Evolutionary conservation across 2,113 vertebrate species (phyloP).

Genomic region (Lamprotornis superbus): DNA sequence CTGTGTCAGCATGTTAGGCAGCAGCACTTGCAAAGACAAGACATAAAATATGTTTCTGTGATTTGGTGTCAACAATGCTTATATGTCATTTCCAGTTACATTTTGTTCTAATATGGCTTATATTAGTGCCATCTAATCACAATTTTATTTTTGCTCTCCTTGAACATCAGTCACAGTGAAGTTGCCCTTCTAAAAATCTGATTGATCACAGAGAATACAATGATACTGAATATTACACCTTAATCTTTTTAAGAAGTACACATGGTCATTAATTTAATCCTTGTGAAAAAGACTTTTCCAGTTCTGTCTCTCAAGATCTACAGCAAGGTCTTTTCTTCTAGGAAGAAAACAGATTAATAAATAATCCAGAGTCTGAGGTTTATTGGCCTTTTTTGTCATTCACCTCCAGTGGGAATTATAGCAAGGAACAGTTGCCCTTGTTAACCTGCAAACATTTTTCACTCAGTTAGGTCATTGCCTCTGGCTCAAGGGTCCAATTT

Average conservation of each 20-base stretch:
- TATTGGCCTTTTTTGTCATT: conserved; percentile 81
- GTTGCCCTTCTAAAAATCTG: neutral
- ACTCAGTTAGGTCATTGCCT: conserved; percentile 87
- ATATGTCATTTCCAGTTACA: conserved; percentile 2
- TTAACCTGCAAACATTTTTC: conserved; percentile 95
- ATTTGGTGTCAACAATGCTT: conserved; percentile 4
- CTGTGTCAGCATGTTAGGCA: conserved; percentile 25
- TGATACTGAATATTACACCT: neutral
- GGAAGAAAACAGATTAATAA: conserved; percentile 74
- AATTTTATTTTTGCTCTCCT: neutral
- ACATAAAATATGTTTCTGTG: neutral
- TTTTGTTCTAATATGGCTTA: conserved; percentile 18
- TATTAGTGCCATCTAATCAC: neutral
- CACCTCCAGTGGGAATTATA: conserved; percentile 78
- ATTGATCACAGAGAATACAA: neutral
- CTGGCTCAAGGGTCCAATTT: conserved; percentile 87
- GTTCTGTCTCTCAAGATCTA: conserved; percentile 36
- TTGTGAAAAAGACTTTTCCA: conserved; percentile 24
- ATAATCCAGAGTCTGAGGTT: conserved; percentile 67
- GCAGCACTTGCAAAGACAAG: neutral
- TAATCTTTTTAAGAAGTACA: neutral
- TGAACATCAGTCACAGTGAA: neutral
- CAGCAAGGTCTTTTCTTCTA: conserved; percentile 48
- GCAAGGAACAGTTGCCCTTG: conserved; percentile 80
- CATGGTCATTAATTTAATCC: neutral